Percentiles rank a stretch among this genome's conserved stretches.
phyloP scores from a whole-genome alignment of 2,888 invertebrate species.

The Piscicola geometra region DNA sequence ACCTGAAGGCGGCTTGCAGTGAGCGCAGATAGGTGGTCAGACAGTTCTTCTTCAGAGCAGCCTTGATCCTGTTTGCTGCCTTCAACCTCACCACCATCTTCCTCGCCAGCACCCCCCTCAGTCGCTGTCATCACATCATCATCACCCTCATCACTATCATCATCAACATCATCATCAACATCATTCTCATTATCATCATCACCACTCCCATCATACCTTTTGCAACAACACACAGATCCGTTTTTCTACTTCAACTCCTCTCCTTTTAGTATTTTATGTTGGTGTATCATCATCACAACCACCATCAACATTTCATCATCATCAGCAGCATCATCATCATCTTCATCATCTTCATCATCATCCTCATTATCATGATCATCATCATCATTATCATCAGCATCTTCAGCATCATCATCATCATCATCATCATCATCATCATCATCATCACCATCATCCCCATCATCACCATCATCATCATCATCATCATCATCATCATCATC shows the following conservation, averaged over 20 bases:
- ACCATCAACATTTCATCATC: too few species aligned
- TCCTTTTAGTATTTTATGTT: slow-evolving; percentile 58
- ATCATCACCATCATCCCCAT: too few species aligned
- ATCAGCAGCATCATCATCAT: too few species aligned
- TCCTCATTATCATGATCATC: too few species aligned
- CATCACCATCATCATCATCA: not conserved
- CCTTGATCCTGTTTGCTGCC: slow-evolving; percentile 76
- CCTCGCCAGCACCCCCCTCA: slow-evolving; percentile 77
- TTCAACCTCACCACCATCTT: slow-evolving; percentile 76
- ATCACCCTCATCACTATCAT: slow-evolving; percentile 34
- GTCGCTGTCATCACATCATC: slow-evolving; percentile 60
- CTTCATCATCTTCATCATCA: too few species aligned
- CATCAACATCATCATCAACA: slow-evolving; percentile 34
- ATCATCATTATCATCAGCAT: too few species aligned
- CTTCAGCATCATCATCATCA: too few species aligned
- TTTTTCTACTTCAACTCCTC: slow-evolving; percentile 3
- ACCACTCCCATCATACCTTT: slow-evolving; percentile 63
- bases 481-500: slow-evolving; percentile 25
- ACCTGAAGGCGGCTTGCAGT: slow-evolving; percentile 9
- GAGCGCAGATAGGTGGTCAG: slow-evolving; percentile 65
- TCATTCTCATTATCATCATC: slow-evolving; percentile 34
- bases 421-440: slow-evolving; percentile 84
- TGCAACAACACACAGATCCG: slow-evolving; percentile 68
- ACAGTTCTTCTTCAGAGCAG: slow-evolving; percentile 75
- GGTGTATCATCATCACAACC: not conserved